phyloP scores from a whole-genome alignment of 2,888 invertebrate genomes.

The Acholoe squamosa region DNA sequence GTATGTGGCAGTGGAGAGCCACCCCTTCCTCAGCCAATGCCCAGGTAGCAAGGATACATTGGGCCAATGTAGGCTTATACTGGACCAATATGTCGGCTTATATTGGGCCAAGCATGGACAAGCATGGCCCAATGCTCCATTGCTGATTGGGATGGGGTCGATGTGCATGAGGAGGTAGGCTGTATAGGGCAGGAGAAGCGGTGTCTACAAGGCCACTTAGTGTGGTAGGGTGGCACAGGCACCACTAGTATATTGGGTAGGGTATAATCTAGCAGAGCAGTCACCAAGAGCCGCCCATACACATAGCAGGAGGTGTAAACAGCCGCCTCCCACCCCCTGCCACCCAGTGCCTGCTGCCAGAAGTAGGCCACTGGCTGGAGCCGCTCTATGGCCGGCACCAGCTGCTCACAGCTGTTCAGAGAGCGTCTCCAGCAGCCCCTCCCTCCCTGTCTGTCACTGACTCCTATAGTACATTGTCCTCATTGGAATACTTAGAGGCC shows the following conservation, averaged over 20 bases:
- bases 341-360: neutral
- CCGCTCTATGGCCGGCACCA: neutral
- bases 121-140: too few relatives aligned
- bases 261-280: neutral
- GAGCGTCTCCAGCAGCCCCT: neutral
- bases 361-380: neutral
- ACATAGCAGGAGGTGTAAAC: conserved; percentile 1
- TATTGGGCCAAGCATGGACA: too few relatives aligned
- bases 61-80: too few relatives aligned
- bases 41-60: too few relatives aligned
- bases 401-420: neutral
- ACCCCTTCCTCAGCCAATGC: neutral
- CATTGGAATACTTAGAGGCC: too few relatives aligned
- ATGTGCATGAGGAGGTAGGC: neutral
- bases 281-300: neutral
- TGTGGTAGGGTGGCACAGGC: neutral
- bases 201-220: neutral
- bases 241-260: neutral
- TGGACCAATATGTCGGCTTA: too few relatives aligned
- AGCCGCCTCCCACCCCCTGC: neutral
- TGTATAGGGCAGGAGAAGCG: neutral
- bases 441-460: neutral
- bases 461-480: neutral
- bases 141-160: too few relatives aligned
- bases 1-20: too few relatives aligned